phyloP scores from a whole-genome alignment of 2,113 vertebrate species.

The Calonectris borealis region DNA sequence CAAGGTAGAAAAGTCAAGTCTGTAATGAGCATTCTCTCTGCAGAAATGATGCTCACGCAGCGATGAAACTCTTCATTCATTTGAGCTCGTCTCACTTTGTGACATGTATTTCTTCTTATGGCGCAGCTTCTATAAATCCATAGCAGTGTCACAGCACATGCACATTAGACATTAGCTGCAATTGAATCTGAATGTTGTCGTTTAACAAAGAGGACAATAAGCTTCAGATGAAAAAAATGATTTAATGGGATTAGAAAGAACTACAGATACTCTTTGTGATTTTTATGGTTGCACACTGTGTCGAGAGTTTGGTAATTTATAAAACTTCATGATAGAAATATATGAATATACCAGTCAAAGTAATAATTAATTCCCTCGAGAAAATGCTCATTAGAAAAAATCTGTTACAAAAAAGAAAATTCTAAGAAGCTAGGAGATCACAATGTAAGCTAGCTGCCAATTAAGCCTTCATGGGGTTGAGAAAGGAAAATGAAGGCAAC shows the following conservation, averaged over 20 bases:
- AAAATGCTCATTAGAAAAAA: slow-evolving; percentile 69
- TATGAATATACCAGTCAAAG: slow-evolving; percentile 72
- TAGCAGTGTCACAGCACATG: not conserved
- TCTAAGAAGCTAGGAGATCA: slow-evolving; percentile 68
- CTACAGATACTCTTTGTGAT: slow-evolving; percentile 10
- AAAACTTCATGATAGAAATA: slow-evolving; percentile 72
- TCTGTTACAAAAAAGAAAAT: slow-evolving; percentile 63
- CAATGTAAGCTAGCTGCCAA: slow-evolving; percentile 67
- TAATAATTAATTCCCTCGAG: slow-evolving; percentile 76
- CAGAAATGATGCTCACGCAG: not conserved
- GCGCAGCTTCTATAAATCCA: not conserved
- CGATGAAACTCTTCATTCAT: not conserved
- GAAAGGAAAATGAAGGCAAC: slow-evolving; percentile 61
- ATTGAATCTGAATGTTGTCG: slow-evolving; percentile 4
- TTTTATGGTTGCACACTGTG: slow-evolving; percentile 53
- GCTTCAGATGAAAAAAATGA: not conserved
- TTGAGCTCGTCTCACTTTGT: not conserved
- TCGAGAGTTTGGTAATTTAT: slow-evolving; percentile 71
- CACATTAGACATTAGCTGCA: not conserved
- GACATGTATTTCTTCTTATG: not conserved
- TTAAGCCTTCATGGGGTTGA: slow-evolving; percentile 66
- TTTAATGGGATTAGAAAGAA: slow-evolving; percentile 50
- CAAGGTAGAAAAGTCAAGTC: slow-evolving; percentile 20
- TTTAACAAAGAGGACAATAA: slow-evolving; percentile 30
- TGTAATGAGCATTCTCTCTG: slow-evolving; percentile 22